Percentiles rank a stretch among this genome's conserved stretches.
These are phyloP conservation scores for Amiota minor DNA, from an alignment of 2,888 invertebrate species.

Conservation along the genomic window DNA sequence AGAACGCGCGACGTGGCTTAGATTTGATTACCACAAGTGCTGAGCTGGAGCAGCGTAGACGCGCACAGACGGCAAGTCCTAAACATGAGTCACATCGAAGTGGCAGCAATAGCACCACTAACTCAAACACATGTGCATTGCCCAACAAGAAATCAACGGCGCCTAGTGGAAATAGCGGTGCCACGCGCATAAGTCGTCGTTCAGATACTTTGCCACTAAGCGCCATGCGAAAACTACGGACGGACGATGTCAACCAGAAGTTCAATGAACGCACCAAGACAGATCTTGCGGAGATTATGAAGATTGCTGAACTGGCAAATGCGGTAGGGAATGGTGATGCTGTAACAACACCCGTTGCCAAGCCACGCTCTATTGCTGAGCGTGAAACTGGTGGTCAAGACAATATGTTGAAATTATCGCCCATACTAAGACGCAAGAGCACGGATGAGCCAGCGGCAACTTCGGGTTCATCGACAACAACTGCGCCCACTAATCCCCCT, in stretches of 20 bases:
- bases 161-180: slow-evolving; percentile 32
- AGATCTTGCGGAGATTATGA: slow-evolving; percentile 72
- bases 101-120: slow-evolving; percentile 21
- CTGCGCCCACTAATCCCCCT: neutral
- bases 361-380: slow-evolving; percentile 40
- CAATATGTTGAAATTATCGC: slow-evolving; percentile 57
- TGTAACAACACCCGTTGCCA: slow-evolving; percentile 13
- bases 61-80: slow-evolving; percentile 57
- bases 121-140: slow-evolving; percentile 40
- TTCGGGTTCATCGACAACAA: neutral
- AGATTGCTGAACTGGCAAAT: slow-evolving; percentile 68
- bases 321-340: slow-evolving; percentile 31
- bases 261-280: slow-evolving; percentile 70
- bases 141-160: slow-evolving; percentile 35
- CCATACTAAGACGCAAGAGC: slow-evolving; percentile 68
- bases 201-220: slow-evolving; percentile 50
- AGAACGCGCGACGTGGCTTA: slow-evolving; percentile 59
- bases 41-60: slow-evolving; percentile 48
- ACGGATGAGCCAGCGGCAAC: slow-evolving; percentile 70
- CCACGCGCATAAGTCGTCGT: slow-evolving; percentile 54
- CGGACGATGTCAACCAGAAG: slow-evolving; percentile 66
- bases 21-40: slow-evolving; percentile 43
- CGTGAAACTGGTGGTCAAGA: slow-evolving; percentile 56
- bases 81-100: slow-evolving; percentile 49
- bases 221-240: slow-evolving; percentile 50